Percentiles rank a stretch among this genome's conserved stretches.
These are phyloP conservation scores for Melanaphis sacchari DNA, from an alignment of 1,140 invertebrate species.

Conservation along the genomic window DNA sequence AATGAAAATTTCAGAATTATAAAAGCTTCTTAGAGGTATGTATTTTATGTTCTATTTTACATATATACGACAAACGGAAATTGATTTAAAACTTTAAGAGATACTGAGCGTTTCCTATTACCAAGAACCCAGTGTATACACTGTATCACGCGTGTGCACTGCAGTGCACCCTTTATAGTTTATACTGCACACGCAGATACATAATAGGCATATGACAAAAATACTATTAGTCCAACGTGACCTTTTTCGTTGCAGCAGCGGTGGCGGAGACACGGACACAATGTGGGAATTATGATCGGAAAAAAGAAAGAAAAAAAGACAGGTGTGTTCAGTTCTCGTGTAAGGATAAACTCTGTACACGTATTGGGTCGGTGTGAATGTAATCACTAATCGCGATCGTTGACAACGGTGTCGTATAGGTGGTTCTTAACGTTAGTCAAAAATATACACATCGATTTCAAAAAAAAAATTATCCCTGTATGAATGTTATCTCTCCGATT, in stretches of 20 bases:
- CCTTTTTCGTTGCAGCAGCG: neutral
- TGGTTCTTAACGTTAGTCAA: neutral
- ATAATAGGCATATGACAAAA: constrained; percentile 1
- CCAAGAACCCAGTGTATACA: neutral
- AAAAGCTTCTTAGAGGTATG: neutral
- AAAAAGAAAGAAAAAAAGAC: neutral
- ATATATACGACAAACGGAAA: neutral
- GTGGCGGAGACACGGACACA: neutral
- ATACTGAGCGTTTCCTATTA: neutral
- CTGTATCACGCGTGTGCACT: neutral
- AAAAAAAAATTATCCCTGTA: neutral
- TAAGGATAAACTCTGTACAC: neutral
- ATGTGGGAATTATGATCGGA: neutral
- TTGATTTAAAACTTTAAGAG: neutral
- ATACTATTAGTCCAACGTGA: neutral
- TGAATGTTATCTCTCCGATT: neutral
- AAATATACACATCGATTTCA: neutral
- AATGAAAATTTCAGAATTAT: neutral
- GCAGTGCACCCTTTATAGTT: neutral
- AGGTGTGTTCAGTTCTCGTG: neutral
- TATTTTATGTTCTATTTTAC: neutral
- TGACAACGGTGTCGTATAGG: neutral
- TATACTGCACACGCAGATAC: neutral
- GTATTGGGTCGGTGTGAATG: neutral
- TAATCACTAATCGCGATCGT: neutral